These are phyloP conservation scores for Meriones psammophilus DNA, from an alignment of 2,797 vertebrate species.

Conservation along the genomic window DNA sequence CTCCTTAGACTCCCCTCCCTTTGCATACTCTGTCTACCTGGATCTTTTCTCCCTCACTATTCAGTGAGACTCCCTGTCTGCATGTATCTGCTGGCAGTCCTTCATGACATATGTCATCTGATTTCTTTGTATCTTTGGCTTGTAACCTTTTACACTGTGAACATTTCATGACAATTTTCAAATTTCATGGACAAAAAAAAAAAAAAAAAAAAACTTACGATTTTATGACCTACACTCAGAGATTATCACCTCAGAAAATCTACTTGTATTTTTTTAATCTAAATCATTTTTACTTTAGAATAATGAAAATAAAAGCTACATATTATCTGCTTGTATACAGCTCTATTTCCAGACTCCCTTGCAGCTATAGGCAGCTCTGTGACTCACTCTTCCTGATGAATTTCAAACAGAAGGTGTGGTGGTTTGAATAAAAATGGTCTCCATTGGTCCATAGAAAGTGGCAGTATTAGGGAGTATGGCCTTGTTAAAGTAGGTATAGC, in stretches of 20 bases:
- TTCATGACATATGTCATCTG: not conserved
- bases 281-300: not conserved
- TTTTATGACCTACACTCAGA: not conserved
- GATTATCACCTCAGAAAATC: conserved; percentile 38
- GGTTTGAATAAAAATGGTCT: not conserved
- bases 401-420: not conserved
- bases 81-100: not conserved
- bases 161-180: not conserved
- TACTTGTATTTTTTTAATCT: not conserved
- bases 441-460: not conserved
- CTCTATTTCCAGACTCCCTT: not conserved
- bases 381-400: not conserved
- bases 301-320: not conserved
- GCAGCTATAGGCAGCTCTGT: not conserved
- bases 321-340: not conserved
- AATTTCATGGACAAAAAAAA: not conserved
- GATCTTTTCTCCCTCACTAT: not conserved
- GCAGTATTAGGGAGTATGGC: not conserved
- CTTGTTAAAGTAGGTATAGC: not conserved
- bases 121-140: not conserved
- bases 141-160: not conserved
- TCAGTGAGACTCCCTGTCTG: not conserved
- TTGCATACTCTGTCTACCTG: not conserved
- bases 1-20: not conserved
- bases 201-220: not conserved